These are phyloP conservation scores for Hipposideros larvatus DNA, from an alignment of 2,797 vertebrate genomes.

Conservation along the genomic window DNA sequence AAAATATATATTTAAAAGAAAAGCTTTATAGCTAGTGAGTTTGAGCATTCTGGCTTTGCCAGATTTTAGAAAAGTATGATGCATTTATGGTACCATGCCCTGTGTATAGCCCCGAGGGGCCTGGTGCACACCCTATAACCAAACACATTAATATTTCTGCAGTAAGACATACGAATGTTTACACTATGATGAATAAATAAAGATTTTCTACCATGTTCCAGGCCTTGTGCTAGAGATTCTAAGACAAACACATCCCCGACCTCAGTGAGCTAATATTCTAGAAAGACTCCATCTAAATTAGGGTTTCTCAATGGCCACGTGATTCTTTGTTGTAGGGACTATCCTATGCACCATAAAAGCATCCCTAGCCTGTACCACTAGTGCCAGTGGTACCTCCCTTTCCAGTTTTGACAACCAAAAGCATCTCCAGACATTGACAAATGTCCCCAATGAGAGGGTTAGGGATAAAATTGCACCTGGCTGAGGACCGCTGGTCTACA, in stretches of 20 bases:
- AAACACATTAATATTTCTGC: too few species aligned
- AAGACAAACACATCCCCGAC: not conserved
- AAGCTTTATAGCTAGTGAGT: too few species aligned
- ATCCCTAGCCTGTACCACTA: not conserved
- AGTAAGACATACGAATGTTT: too few species aligned
- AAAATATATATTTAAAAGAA: too few species aligned
- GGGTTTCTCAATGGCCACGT: not conserved
- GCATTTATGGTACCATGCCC: too few species aligned
- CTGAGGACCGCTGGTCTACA: not conserved
- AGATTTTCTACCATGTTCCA: not conserved
- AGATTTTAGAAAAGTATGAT: too few species aligned
- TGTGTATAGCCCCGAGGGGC: too few species aligned
- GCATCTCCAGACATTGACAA: not conserved
- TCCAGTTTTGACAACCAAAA: conserved; percentile 5
- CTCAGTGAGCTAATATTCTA: not conserved
- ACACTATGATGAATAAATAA: too few species aligned
- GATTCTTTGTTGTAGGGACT: not conserved
- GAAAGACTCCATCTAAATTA: not conserved
- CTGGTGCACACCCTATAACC: too few species aligned
- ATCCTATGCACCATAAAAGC: not conserved
- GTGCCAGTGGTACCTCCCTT: not conserved
- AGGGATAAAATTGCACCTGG: not conserved
- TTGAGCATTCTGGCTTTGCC: too few species aligned
- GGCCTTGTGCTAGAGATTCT: not conserved
- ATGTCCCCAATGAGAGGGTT: not conserved